phyloP scores from a whole-genome alignment of 2,113 vertebrate genomes.

The Eonycteris spelaea region DNA sequence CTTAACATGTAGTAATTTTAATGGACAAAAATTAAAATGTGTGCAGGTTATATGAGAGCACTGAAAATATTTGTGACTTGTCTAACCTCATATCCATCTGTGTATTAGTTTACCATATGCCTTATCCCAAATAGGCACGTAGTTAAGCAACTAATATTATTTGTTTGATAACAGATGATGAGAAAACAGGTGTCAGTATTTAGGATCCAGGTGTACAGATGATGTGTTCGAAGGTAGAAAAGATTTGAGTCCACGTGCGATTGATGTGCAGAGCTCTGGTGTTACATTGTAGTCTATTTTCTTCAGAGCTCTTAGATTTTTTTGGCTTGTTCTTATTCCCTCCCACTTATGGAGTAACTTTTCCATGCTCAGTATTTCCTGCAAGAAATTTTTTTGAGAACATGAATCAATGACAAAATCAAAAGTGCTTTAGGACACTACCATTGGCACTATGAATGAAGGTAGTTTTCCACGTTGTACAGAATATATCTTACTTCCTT shows the following conservation, averaged over 20 bases:
- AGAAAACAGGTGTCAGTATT: neutral
- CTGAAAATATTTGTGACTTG: neutral
- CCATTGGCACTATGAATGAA: neutral
- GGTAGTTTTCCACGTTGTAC: neutral
- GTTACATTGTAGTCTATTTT: neutral
- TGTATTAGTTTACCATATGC: neutral
- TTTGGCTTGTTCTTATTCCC: neutral
- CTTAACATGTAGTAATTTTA: neutral
- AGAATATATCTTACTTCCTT: neutral
- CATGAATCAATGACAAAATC: neutral
- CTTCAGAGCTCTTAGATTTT: neutral
- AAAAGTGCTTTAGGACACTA: neutral
- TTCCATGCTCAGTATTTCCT: neutral
- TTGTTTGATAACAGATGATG: neutral
- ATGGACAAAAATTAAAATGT: neutral
- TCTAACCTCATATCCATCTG: neutral
- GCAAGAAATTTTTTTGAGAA: neutral
- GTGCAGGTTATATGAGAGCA: neutral
- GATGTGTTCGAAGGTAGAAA: neutral
- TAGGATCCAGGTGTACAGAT: neutral
- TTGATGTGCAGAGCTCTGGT: neutral
- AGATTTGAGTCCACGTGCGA: neutral
- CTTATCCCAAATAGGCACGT: neutral
- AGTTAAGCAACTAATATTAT: neutral
- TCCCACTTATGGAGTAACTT: neutral